Percentiles rank a stretch among this genome's conserved stretches.
Evolutionary conservation across 2,797 vertebrate species (phyloP).

Genomic region (Hafferia zeledoni): DNA sequence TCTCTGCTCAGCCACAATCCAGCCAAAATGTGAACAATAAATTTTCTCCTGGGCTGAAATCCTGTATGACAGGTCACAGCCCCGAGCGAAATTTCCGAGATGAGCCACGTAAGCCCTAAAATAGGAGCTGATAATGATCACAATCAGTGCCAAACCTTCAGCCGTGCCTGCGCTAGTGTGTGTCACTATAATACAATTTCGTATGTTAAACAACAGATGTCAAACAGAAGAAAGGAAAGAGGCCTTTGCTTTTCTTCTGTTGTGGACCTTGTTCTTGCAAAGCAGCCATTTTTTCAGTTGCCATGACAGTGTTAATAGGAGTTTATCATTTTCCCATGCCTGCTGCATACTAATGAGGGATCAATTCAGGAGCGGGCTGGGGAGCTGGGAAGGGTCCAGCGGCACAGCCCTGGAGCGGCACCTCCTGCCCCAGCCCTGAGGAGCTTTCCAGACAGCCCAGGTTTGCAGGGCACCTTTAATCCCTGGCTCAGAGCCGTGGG

Average conservation of each 20-base stretch:
- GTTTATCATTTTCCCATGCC: constrained; percentile 85
- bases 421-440: not conserved
- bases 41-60: constrained; percentile 47
- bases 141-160: constrained; percentile 11
- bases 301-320: constrained; percentile 89
- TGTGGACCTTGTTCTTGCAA: constrained; percentile 82
- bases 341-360: constrained; percentile 78
- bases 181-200: constrained; percentile 82
- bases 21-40: not conserved
- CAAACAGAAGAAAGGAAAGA: constrained; percentile 83
- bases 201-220: constrained; percentile 93
- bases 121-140: constrained; percentile 28
- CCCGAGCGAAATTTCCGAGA: not conserved
- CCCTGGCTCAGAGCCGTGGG: not conserved
- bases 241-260: constrained; percentile 83
- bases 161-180: constrained; percentile 7
- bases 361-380: not conserved
- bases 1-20: not conserved
- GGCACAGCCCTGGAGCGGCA: not conserved
- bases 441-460: not conserved
- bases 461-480: not conserved
- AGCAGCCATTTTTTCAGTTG: constrained; percentile 90
- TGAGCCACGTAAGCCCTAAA: constrained; percentile 36
- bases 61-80: constrained; percentile 21
- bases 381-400: not conserved